phyloP scores from a whole-genome alignment of 2,888 invertebrate species.

The Drosophila anceps region DNA sequence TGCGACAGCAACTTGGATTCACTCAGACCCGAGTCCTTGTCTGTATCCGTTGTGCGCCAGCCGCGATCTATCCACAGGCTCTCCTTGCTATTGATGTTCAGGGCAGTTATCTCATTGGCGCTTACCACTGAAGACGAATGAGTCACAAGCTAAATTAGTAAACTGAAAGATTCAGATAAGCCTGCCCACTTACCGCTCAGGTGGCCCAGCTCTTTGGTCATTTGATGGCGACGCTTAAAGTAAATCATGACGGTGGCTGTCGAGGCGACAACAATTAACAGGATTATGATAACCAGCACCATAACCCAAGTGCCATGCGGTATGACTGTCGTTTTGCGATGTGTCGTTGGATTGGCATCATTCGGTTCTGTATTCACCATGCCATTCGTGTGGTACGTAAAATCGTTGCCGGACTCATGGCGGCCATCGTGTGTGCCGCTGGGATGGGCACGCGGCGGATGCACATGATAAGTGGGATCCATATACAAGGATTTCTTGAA shows the following conservation, averaged over 20 bases:
- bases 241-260: constrained; percentile 84
- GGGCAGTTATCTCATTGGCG: constrained; percentile 86
- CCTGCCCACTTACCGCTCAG: constrained; percentile 86
- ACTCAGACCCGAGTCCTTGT: constrained; percentile 87
- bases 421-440: constrained; percentile 85
- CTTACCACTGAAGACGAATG: constrained; percentile 82
- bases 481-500: constrained; percentile 84
- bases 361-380: constrained; percentile 78
- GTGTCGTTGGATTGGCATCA: constrained; percentile 82
- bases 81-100: constrained; percentile 87
- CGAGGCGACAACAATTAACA: constrained; percentile 82
- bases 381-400: constrained; percentile 78
- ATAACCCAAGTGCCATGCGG: constrained; percentile 85
- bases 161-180: accelerated
- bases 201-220: constrained; percentile 88
- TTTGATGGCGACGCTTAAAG: constrained; percentile 85
- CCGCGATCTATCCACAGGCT: constrained; percentile 90
- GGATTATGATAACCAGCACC: constrained; percentile 83
- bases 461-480: constrained; percentile 85
- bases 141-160: neutral
- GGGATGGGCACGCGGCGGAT: constrained; percentile 86
- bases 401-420: constrained; percentile 67
- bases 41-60: constrained; percentile 88
- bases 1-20: constrained; percentile 88
- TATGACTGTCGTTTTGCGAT: constrained; percentile 83